These are phyloP conservation scores for Litocranius walleri DNA, from an alignment of 2,113 vertebrate genomes.

Conservation along the genomic window DNA sequence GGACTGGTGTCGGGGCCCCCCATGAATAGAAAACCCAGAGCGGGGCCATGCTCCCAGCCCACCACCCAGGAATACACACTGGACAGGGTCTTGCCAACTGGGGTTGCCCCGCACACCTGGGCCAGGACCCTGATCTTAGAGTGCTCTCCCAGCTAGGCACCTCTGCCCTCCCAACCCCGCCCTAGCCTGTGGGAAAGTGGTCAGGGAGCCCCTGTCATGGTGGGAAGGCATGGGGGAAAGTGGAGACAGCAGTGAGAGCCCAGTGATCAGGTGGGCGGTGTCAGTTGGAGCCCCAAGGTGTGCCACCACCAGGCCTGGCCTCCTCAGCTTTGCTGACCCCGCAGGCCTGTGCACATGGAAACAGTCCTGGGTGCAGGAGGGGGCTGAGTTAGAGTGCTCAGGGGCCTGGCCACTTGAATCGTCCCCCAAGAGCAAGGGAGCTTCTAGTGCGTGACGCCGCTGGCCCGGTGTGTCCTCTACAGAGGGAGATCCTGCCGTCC, in stretches of 20 bases:
- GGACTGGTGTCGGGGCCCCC: background rate
- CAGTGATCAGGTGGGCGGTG: background rate
- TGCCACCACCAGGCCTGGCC: background rate
- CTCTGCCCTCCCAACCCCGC: background rate
- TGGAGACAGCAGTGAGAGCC: background rate
- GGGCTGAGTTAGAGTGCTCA: background rate
- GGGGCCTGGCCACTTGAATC: background rate
- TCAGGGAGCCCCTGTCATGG: background rate
- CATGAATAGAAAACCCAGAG: background rate
- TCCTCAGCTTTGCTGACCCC: background rate
- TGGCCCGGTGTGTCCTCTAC: background rate
- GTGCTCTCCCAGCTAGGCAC: background rate
- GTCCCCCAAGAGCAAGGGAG: background rate
- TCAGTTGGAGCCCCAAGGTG: background rate
- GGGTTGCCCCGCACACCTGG: background rate
- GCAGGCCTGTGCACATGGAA: accelerated
- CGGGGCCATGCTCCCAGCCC: background rate
- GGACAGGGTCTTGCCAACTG: background rate
- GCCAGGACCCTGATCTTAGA: background rate
- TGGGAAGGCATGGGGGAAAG: background rate
- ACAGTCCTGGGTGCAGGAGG: accelerated
- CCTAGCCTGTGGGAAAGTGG: background rate
- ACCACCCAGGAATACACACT: background rate
- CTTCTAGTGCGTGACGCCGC: background rate
- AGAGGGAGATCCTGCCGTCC: constrained; percentile 91